These are phyloP conservation scores for Hartigia nigra DNA, from an alignment of 2,888 invertebrate species.

Conservation along the genomic window DNA sequence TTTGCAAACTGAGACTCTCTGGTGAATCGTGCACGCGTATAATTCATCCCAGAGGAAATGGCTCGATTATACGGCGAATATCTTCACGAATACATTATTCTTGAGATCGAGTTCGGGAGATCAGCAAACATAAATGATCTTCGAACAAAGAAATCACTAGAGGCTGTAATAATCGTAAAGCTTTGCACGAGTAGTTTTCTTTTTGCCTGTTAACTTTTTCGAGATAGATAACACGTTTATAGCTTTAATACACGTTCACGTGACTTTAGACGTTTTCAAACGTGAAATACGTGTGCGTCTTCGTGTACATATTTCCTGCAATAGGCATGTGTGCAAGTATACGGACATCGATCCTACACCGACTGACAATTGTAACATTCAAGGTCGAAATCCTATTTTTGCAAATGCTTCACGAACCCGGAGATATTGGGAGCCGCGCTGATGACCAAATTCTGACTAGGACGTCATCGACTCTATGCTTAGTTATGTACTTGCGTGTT, in stretches of 20 bases:
- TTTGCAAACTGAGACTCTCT: background rate
- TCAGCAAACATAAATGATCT: background rate
- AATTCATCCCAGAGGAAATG: background rate
- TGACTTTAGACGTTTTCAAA: background rate
- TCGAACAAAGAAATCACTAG: background rate
- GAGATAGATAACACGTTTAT: background rate
- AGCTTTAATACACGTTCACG: background rate
- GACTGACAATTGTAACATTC: background rate
- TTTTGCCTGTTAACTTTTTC: background rate
- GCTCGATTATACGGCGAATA: background rate
- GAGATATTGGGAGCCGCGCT: background rate
- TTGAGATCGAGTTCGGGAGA: background rate
- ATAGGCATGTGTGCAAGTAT: background rate
- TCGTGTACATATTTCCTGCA: background rate
- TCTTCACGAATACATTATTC: background rate
- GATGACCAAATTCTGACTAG: slow-evolving; percentile 3
- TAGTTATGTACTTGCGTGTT: slow-evolving; percentile 22
- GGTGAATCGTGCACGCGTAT: background rate
- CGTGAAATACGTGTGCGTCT: background rate
- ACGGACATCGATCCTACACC: background rate
- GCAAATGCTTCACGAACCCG: slow-evolving; percentile 8
- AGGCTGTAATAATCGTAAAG: background rate
- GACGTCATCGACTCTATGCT: background rate
- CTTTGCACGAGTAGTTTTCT: background rate
- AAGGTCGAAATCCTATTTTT: slow-evolving; percentile 12